Conservation (phyloP, 2,888 invertebrate genomes). For the Balanococcus diminutus region DNA sequence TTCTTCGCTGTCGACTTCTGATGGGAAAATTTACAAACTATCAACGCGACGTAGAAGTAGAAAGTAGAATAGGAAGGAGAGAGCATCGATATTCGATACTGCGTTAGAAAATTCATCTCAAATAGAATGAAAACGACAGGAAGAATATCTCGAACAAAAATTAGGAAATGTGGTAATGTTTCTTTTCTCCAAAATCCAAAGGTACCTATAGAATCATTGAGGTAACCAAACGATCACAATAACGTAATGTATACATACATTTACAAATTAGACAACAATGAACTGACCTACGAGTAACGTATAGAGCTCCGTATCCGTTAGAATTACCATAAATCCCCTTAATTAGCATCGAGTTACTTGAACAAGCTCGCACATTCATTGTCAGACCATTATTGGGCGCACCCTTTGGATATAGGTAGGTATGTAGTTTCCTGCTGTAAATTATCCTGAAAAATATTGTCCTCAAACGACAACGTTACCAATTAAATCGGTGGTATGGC, state of each 20-base stretch:
- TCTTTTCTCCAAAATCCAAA: neutral
- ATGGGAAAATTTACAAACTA: neutral
- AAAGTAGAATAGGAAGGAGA: neutral
- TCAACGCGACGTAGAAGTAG: neutral
- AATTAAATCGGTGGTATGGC: neutral
- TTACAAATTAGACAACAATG: neutral
- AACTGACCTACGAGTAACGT: slow-evolving; percentile 8
- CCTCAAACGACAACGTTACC: neutral
- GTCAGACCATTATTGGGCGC: neutral
- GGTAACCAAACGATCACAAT: neutral
- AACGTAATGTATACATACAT: neutral
- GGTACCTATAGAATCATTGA: neutral
- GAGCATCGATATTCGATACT: too few relatives aligned
- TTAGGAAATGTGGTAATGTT: neutral
- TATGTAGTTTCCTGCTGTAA: slow-evolving; percentile 9
- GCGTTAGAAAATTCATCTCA: neutral
- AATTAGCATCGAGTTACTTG: slow-evolving; percentile 16
- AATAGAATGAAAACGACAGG: neutral
- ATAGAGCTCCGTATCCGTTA: neutral
- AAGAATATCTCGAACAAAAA: neutral
- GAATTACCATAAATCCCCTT: slow-evolving; percentile 28
- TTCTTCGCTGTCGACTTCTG: neutral
- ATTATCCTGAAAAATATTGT: neutral
- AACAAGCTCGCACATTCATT: neutral
- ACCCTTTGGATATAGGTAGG: neutral